Evolutionary conservation across 2,888 invertebrate species (phyloP).

Genomic region (Agrochola macilenta): DNA sequence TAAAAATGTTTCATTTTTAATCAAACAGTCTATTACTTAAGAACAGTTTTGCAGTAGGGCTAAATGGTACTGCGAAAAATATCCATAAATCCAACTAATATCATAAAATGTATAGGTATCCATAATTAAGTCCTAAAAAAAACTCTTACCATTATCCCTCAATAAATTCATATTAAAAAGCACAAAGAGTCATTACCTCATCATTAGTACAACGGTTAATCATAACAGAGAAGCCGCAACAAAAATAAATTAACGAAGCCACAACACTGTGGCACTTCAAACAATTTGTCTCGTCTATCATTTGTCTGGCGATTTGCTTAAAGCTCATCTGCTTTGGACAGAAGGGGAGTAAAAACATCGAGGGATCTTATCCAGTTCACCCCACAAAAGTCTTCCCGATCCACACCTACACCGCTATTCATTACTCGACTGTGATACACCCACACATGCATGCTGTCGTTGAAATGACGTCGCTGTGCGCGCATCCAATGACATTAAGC

Average conservation of each 20-base stretch:
- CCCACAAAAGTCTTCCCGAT: constrained; percentile 53
- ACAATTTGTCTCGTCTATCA: constrained; percentile 83
- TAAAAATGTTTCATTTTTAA: background rate
- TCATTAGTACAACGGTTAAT: constrained; percentile 48
- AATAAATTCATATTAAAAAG: constrained; percentile 48
- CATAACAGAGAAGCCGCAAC: constrained; percentile 51
- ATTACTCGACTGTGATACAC: constrained; percentile 22
- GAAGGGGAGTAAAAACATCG: constrained; percentile 75
- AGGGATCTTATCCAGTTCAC: constrained; percentile 60
- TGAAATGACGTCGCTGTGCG: constrained; percentile 19
- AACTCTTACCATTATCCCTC: constrained; percentile 24
- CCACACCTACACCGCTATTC: constrained; percentile 27
- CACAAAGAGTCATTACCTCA: constrained; percentile 41
- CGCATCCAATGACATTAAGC: constrained; percentile 29
- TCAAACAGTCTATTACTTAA: background rate
- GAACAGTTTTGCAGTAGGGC: background rate
- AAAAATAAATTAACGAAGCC: constrained; percentile 71
- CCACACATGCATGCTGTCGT: constrained; percentile 26
- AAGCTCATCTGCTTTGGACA: constrained; percentile 80
- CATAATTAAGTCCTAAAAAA: constrained; percentile 26
- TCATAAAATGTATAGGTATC: background rate
- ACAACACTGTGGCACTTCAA: constrained; percentile 75
- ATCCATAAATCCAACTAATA: background rate
- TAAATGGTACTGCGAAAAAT: background rate
- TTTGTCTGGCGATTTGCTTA: constrained; percentile 83